phyloP scores from a whole-genome alignment of 1,140 invertebrate genomes.

The Drosophila miranda region DNA sequence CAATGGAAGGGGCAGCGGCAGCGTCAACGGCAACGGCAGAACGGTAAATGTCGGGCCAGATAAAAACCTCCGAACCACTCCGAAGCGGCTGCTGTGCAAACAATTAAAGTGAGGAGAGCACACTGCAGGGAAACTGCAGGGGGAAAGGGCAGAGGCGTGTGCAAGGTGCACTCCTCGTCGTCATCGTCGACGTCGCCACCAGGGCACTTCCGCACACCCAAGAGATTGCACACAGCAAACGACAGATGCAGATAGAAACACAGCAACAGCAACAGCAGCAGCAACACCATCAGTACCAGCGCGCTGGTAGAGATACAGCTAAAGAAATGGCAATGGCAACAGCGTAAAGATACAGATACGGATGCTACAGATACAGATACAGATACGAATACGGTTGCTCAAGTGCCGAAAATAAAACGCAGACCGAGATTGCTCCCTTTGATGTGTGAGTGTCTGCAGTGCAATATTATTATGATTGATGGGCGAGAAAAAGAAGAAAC shows the following conservation, averaged over 20 bases:
- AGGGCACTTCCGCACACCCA: conserved; percentile 52
- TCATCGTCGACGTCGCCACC: conserved; percentile 3
- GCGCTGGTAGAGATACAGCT: background rate
- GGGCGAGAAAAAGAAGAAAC: conserved; percentile 42
- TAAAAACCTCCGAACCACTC: conserved; percentile 45
- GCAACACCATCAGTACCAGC: conserved; percentile 12
- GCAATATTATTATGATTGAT: conserved; percentile 71
- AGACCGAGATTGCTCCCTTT: conserved; percentile 52
- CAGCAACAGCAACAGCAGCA: conserved; percentile 13
- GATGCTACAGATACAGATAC: conserved; percentile 7
- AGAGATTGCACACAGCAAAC: conserved; percentile 9
- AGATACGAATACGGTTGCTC: conserved; percentile 40
- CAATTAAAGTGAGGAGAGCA: conserved; percentile 59
- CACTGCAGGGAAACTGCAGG: conserved; percentile 49
- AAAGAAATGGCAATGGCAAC: conserved; percentile 16
- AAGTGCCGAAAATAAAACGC: conserved; percentile 72
- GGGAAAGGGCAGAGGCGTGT: background rate
- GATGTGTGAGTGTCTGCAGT: conserved; percentile 40
- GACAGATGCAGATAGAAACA: conserved; percentile 15
- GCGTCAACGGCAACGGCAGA: conserved; percentile 7
- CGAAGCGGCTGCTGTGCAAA: conserved; percentile 64
- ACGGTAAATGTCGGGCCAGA: conserved; percentile 65
- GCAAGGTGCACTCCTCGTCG: conserved; percentile 18
- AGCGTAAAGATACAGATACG: conserved; percentile 31
- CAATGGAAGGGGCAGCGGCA: conserved; percentile 36